A percentile compares a stretch with the other conserved stretches of the same genome.
phyloP scores from a whole-genome alignment of 2,113 vertebrate genomes.

The Heterocephalus glaber region DNA sequence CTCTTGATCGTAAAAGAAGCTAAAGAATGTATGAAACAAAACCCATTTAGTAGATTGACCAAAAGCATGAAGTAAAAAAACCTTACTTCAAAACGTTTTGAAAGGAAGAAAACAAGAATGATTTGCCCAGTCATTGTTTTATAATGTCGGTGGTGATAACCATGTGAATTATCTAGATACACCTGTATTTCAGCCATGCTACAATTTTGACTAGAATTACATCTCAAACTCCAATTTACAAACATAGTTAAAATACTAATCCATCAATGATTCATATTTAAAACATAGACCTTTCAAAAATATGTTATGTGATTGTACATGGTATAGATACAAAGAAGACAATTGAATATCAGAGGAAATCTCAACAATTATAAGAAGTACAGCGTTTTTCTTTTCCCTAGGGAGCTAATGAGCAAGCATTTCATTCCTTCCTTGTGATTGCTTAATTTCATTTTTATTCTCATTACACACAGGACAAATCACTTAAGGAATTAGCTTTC shows the following conservation, averaged over 20 bases:
- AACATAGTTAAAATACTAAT: neutral
- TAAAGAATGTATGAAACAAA: slow-evolving; percentile 14
- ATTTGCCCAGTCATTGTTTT: slow-evolving; percentile 1
- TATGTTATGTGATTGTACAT: neutral
- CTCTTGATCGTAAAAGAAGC: neutral
- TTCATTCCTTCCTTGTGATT: slow-evolving; percentile 8
- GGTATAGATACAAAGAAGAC: neutral
- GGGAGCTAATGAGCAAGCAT: neutral
- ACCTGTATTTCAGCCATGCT: neutral
- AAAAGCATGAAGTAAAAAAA: neutral
- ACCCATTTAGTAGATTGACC: neutral
- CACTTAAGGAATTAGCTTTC: neutral
- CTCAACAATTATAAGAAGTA: neutral
- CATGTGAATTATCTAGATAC: neutral
- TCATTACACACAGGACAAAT: neutral
- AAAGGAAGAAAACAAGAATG: neutral
- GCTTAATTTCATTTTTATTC: slow-evolving; percentile 5
- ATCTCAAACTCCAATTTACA: neutral
- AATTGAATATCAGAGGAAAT: neutral
- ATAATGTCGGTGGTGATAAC: neutral
- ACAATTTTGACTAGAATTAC: neutral
- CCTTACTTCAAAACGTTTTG: slow-evolving; percentile 16
- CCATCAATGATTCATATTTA: neutral
- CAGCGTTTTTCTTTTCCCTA: neutral
- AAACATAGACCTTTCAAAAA: neutral